Percentiles rank a stretch among this genome's conserved stretches.
Conservation (phyloP, 2,113 vertebrate genomes). For the Colaptes auratus region DNA sequence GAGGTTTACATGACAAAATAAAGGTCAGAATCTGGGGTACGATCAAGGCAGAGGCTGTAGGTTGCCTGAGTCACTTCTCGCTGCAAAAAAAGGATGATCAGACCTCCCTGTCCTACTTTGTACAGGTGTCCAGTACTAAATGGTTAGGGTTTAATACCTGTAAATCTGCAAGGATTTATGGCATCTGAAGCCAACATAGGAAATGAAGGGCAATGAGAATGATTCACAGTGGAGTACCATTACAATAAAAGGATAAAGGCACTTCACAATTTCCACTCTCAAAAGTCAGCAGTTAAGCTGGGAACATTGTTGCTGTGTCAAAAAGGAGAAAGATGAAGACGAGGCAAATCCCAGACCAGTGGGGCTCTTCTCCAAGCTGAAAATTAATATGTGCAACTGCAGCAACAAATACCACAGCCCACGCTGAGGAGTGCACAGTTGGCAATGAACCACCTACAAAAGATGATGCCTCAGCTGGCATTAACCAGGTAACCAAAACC, state of each 20-base stretch:
- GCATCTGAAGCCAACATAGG: not conserved
- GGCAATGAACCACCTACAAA: constrained; percentile 42
- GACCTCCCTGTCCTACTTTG: not conserved
- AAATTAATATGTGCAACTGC: constrained; percentile 39
- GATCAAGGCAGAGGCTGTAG: not conserved
- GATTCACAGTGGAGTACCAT: not conserved
- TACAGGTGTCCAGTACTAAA: not conserved
- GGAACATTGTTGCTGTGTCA: not conserved
- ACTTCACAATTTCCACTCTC: not conserved
- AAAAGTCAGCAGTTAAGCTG: not conserved
- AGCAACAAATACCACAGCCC: constrained; percentile 49
- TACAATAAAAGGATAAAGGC: not conserved
- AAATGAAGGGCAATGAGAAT: not conserved
- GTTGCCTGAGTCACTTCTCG: not conserved
- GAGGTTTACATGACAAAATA: not conserved
- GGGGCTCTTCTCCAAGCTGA: constrained; percentile 39
- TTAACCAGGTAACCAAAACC: constrained; percentile 55
- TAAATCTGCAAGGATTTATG: not conserved
- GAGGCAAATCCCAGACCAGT: not conserved
- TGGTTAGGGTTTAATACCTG: not conserved
- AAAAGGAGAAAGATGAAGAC: not conserved
- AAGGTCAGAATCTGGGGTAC: constrained; percentile 19
- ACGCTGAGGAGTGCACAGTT: constrained; percentile 39
- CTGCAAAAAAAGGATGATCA: not conserved
- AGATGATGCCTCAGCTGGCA: constrained; percentile 48